A percentile compares a stretch with the other conserved stretches of the same genome.
phyloP scores from a whole-genome alignment of 2,888 invertebrate species.

The Beris morrisii region DNA sequence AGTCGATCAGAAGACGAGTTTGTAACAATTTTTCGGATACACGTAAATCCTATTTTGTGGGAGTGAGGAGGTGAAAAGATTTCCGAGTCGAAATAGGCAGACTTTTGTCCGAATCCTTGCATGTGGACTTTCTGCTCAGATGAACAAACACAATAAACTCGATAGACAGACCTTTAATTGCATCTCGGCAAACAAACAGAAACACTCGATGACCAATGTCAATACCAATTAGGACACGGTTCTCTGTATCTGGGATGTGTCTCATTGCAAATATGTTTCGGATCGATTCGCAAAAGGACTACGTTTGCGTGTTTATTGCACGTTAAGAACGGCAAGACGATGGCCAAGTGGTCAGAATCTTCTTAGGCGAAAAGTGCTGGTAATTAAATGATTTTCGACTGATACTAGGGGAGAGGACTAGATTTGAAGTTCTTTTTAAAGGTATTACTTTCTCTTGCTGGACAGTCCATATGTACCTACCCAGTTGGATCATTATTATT shows the following conservation, averaged over 20 bases:
- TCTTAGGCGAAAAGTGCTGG: too few relatives aligned
- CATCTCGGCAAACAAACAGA: slow-evolving; percentile 38
- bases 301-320: too few relatives aligned
- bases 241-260: slow-evolving; percentile 27
- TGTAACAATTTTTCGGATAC: not conserved
- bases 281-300: too few relatives aligned
- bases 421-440: too few relatives aligned
- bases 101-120: not conserved
- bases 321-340: too few relatives aligned
- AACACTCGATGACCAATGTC: slow-evolving; percentile 39
- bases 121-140: slow-evolving; percentile 34
- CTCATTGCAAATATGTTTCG: slow-evolving; percentile 8
- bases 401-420: too few relatives aligned
- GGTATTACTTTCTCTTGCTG: too few relatives aligned
- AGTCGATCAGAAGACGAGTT: slow-evolving; percentile 20
- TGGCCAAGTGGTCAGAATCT: too few relatives aligned
- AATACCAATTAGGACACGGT: slow-evolving; percentile 37
- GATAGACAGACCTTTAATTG: slow-evolving; percentile 35
- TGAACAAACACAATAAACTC: slow-evolving; percentile 37
- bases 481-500: too few relatives aligned
- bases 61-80: not conserved
- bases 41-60: not conserved
- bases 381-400: too few relatives aligned
- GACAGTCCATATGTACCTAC: too few relatives aligned
- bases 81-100: not conserved